Conservation (phyloP, 2,888 invertebrate species). For the Osmoderma eremita region DNA sequence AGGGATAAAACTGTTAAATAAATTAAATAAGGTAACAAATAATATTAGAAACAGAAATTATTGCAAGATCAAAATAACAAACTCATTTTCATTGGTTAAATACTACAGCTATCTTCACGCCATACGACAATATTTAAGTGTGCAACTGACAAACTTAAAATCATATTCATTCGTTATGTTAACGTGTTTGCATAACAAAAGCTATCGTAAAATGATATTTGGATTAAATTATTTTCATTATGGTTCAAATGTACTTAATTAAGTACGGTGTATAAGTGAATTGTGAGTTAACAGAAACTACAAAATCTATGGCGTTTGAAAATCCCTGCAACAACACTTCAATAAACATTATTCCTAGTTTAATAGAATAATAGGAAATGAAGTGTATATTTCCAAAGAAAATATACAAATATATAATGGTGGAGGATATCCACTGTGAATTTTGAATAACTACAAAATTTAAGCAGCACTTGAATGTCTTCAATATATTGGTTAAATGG, state of each 20-base stretch:
- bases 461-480: conserved; percentile 1
- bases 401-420: conserved; percentile 6
- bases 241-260: background rate
- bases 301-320: background rate
- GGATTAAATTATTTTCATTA: too few species aligned
- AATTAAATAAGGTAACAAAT: too few species aligned
- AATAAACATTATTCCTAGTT: too few species aligned
- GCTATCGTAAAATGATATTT: background rate
- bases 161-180: background rate
- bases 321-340: too few species aligned
- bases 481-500: background rate
- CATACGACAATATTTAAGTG: background rate
- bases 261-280: background rate
- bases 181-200: background rate
- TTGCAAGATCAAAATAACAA: too few species aligned
- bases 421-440: background rate
- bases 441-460: conserved; percentile 26
- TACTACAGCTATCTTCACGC: background rate
- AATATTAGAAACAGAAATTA: too few species aligned
- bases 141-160: background rate
- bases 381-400: background rate
- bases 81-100: too few species aligned
- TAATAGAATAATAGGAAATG: background rate
- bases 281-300: conserved; percentile 20
- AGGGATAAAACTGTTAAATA: too few species aligned